Evolutionary conservation across 1,140 invertebrate genomes (phyloP).

Genomic region (Hypsibius dujardini): DNA sequence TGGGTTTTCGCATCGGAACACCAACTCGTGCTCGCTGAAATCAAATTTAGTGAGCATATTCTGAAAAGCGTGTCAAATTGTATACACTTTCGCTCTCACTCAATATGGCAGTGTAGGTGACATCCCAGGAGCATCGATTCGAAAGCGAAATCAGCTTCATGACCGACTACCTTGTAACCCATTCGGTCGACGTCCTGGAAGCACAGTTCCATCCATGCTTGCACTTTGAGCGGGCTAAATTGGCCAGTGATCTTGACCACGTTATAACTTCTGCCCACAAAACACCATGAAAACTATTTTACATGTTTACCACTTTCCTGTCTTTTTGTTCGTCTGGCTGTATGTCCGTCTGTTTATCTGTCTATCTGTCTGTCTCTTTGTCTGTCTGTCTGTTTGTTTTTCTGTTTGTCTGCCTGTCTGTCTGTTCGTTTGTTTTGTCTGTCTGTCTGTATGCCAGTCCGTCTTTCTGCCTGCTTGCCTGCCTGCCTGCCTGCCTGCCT

Average conservation of each 20-base stretch:
- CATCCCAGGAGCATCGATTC: not conserved
- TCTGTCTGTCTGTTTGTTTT: too few species aligned
- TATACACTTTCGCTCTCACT: not conserved
- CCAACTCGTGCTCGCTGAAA: constrained; percentile 4
- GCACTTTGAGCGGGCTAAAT: constrained; percentile 5
- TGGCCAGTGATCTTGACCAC: not conserved
- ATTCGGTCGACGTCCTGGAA: not conserved
- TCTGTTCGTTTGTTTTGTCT: too few species aligned
- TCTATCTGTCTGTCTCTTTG: not conserved
- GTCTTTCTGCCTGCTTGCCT: too few species aligned
- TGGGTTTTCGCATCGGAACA: constrained; percentile 11
- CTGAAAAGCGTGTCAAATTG: too few species aligned
- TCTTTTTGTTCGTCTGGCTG: too few species aligned
- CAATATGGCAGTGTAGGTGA: not conserved
- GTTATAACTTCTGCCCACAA: not conserved
- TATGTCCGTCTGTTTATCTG: not conserved
- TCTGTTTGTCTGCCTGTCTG: too few species aligned
- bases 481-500: too few species aligned
- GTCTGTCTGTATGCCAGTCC: too few species aligned
- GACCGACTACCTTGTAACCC: not conserved
- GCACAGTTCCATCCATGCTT: not conserved
- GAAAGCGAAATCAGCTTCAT: not conserved
- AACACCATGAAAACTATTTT: not conserved
- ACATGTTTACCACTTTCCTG: not conserved
- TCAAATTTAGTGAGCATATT: too few species aligned